Evolutionary conservation across 2,888 invertebrate genomes (phyloP).

Genomic region (Leptogaster cylindrica): DNA sequence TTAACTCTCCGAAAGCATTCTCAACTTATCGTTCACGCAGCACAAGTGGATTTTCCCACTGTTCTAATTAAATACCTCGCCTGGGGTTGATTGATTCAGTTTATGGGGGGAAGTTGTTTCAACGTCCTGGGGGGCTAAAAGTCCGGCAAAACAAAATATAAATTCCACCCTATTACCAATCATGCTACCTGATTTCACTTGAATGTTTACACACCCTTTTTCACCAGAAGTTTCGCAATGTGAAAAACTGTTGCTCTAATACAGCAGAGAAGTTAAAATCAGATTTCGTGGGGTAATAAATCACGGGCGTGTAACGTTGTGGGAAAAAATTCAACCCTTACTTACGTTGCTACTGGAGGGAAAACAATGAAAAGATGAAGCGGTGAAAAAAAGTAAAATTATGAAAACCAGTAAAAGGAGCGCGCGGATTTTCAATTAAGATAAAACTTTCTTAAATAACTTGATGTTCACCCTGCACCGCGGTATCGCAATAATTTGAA

Average conservation of each 20-base stretch:
- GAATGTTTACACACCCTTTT: background rate
- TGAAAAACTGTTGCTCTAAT: slow-evolving; percentile 22
- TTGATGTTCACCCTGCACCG: background rate
- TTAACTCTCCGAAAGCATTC: background rate
- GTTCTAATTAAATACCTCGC: slow-evolving; percentile 30
- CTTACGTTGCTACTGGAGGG: too few species aligned
- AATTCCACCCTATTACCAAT: background rate
- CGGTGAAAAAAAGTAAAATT: background rate
- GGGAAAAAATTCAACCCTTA: slow-evolving; percentile 18
- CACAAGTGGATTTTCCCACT: slow-evolving; percentile 2
- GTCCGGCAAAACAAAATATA: slow-evolving; percentile 2
- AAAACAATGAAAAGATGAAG: background rate
- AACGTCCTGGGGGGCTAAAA: too few species aligned
- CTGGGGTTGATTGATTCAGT: slow-evolving; percentile 19
- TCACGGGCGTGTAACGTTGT: slow-evolving; percentile 16
- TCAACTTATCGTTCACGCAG: background rate
- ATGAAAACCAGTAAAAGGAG: background rate
- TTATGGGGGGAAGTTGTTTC: background rate
- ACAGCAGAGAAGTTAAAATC: slow-evolving; percentile 23
- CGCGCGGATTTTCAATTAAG: slow-evolving; percentile 42
- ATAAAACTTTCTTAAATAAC: slow-evolving; percentile 39
- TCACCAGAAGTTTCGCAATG: too few species aligned
- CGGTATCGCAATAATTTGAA: slow-evolving; percentile 39
- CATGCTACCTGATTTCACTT: background rate
- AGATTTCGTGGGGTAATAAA: slow-evolving; percentile 16